These are phyloP conservation scores for Eublepharis macularius DNA, from an alignment of 2,113 vertebrate species.

Conservation along the genomic window DNA sequence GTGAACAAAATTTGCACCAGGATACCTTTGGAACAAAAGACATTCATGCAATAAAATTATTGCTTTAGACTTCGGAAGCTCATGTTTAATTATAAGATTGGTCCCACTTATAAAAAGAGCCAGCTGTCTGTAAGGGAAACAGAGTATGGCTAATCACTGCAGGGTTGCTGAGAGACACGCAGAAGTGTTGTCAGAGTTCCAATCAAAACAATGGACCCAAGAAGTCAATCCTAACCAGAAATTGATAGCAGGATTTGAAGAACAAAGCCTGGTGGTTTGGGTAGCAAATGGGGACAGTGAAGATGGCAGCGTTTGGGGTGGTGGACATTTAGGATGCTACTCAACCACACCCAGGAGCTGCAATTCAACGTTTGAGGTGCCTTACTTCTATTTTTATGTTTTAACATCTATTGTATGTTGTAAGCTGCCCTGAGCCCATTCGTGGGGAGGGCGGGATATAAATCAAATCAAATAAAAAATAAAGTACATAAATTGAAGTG, in stretches of 20 bases:
- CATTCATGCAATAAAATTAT: not conserved
- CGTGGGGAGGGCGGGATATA: too few relatives aligned
- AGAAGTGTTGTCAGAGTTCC: not conserved
- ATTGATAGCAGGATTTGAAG: not conserved
- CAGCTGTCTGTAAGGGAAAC: not conserved
- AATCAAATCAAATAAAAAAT: too few relatives aligned
- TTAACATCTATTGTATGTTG: too few relatives aligned
- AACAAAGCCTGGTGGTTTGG: not conserved
- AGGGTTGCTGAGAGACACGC: not conserved
- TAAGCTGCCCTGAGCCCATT: too few relatives aligned
- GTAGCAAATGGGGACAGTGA: not conserved
- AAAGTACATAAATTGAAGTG: too few relatives aligned
- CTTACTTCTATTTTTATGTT: too few relatives aligned
- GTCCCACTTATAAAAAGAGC: not conserved
- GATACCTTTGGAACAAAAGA: not conserved
- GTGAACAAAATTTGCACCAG: not conserved
- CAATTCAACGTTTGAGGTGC: too few relatives aligned
- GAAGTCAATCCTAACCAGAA: not conserved
- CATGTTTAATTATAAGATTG: not conserved
- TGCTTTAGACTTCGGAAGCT: not conserved
- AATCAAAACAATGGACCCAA: not conserved
- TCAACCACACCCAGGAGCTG: too few relatives aligned
- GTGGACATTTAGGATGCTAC: too few relatives aligned
- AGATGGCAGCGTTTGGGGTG: too few relatives aligned
- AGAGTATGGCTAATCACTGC: not conserved